phyloP scores from a whole-genome alignment of 1,140 invertebrate genomes.

The Pseudachorutes palmiensis region DNA sequence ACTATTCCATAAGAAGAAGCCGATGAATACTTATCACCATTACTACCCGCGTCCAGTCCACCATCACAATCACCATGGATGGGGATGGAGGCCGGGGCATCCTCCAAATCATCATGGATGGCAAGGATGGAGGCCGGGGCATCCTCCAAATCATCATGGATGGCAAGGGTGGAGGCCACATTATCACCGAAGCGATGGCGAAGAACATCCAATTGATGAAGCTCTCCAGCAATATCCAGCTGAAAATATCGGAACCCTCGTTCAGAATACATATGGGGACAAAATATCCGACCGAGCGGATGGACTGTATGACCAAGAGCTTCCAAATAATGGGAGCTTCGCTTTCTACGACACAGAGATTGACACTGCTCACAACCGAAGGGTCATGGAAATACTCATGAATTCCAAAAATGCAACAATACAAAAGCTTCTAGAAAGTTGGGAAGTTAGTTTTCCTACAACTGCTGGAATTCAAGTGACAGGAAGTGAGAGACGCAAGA shows the following conservation, averaged over 20 bases:
- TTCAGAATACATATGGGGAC: not conserved
- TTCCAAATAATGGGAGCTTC: not conserved
- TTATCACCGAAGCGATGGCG: not conserved
- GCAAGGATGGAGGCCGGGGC: not conserved
- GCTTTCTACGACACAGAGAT: not conserved
- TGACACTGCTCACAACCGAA: not conserved
- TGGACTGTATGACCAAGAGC: not conserved
- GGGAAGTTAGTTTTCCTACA: not conserved
- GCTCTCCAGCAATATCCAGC: not conserved
- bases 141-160: not conserved
- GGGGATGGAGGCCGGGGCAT: not conserved
- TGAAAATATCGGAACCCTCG: not conserved
- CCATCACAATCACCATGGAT: not conserved
- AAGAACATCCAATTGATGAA: not conserved
- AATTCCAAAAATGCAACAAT: not conserved
- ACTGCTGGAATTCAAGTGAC: too few relatives aligned
- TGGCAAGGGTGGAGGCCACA: not conserved
- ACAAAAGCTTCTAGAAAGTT: not conserved
- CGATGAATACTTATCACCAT: not conserved
- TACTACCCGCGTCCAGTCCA: not conserved
- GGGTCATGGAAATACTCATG: constrained; percentile 1
- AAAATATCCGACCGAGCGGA: not conserved
- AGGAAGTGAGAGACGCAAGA: too few relatives aligned
- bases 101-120: not conserved
- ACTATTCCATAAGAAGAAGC: not conserved